phyloP scores from a whole-genome alignment of 2,888 invertebrate genomes.

The Thysanoteuthis rhombus region DNA sequence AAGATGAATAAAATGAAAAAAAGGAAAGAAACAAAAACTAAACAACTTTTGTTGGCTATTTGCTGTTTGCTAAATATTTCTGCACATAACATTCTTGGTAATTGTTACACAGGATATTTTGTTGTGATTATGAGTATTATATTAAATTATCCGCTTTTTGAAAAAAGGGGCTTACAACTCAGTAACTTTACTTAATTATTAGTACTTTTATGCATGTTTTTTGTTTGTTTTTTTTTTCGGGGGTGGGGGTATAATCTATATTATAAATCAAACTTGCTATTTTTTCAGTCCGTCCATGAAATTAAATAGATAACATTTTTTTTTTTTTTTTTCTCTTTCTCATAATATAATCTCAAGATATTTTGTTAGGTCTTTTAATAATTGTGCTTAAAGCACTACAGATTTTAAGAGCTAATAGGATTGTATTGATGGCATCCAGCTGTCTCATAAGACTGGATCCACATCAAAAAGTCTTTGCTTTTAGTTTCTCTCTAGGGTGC shows the following conservation, averaged over 20 bases:
- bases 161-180: too few species aligned
- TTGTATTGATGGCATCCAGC: too few species aligned
- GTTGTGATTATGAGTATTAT: neutral
- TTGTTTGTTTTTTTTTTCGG: neutral
- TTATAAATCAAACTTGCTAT: neutral
- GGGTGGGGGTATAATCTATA: neutral
- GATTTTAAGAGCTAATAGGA: neutral
- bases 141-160: neutral
- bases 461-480: too few species aligned
- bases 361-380: neutral
- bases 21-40: neutral
- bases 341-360: neutral
- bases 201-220: neutral
- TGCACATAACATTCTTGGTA: neutral
- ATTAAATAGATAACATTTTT: neutral
- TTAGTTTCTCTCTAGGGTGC: too few species aligned
- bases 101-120: neutral
- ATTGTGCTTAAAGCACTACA: neutral
- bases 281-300: slow-evolving; percentile 12
- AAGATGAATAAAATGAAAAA: neutral
- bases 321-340: neutral
- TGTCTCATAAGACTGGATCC: too few species aligned
- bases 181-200: neutral
- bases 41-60: neutral
- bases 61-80: neutral